Base-by-base conservation (phyloP, 2,888 invertebrate species). In the Ischnus inquisitorius region DNA sequence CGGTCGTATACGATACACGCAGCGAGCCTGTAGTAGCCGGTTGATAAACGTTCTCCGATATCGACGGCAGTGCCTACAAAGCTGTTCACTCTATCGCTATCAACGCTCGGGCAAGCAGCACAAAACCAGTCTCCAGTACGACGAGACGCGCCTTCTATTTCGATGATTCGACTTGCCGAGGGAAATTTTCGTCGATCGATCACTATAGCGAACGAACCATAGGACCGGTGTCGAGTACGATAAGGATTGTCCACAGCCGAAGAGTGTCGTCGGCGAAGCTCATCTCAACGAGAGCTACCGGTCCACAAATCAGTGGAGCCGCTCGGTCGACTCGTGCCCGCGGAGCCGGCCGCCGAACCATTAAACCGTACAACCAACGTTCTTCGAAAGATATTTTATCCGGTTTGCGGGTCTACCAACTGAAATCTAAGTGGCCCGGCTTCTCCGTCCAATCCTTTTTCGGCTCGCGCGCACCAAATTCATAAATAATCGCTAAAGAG, bases 401-500 rank as follows among this genome's bases (percentile, higher is more conserved):
- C 88, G 89, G 88, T 87, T 88, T 88, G 89, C 89, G 88, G 87
- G 90, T 90, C 71, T 80, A 77, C 80, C 80, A 75, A 71, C 69
- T 65, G 75, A 79, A 83, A 83, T 83, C 83, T 48, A 48, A 79
- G 83, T 48, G 74, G 82, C 54, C 57, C 83, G 25, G 22, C 46
- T 22, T 34, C 28, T 43, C 48, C 71, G 28, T 43, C 48, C 71
- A 19, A 67, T 86, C 90, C 91, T 91, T 91, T 89, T 90, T 90
- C 88, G 89, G 79, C 75, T 57, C 79, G 69, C 48, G 88, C 84
- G 88, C 86, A 89, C 88, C 89, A 92, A 92, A 92, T 93, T 92
- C 92, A 92, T 93, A 92, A 92, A 93, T 92, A 92, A 92, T 90
- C 90, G 90, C 89, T 90, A 90, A 91, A 91, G 90, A 90, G 79